Percentiles rank a stretch among this genome's conserved stretches.
Evolutionary conservation across 2,888 invertebrate species (phyloP).

Genomic region (Tyria jacobaeae): DNA sequence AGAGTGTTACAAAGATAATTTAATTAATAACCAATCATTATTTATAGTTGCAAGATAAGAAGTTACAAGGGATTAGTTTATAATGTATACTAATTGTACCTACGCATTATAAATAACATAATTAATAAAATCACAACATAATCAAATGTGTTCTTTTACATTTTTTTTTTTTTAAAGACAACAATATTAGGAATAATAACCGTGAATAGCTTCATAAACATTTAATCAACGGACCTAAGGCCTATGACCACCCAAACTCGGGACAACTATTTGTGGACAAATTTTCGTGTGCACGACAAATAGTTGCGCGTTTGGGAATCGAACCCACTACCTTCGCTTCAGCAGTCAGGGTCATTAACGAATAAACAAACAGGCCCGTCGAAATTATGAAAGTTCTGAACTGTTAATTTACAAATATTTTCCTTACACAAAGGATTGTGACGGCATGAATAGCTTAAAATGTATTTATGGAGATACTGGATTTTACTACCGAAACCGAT

Average conservation of each 20-base stretch:
- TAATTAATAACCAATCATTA: conserved; percentile 19
- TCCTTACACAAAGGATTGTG: conserved; percentile 25
- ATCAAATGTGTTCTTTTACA: conserved; percentile 4
- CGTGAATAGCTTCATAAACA: too few relatives aligned
- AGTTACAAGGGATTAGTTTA: conserved; percentile 7
- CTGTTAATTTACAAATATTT: conserved; percentile 24
- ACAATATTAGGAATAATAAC: too few relatives aligned
- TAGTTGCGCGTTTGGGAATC: too few relatives aligned
- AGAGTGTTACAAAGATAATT: conserved; percentile 11
- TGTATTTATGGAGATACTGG: conserved; percentile 41
- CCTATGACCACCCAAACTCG: too few relatives aligned
- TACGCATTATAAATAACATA: conserved; percentile 3
- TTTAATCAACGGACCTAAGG: too few relatives aligned
- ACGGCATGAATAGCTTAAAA: conserved; percentile 23
- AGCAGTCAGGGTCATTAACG: too few relatives aligned
- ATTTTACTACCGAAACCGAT: conserved; percentile 47
- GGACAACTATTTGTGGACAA: too few relatives aligned
- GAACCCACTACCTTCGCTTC: too few relatives aligned
- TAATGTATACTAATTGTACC: background rate
- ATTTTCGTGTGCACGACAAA: too few relatives aligned
- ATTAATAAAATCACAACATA: conserved; percentile 15
- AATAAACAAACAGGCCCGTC: too few relatives aligned
- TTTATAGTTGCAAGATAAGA: conserved; percentile 11
- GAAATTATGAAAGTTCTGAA: too few relatives aligned
- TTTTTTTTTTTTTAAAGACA: too few relatives aligned